phyloP scores from a whole-genome alignment of 2,797 vertebrate species.

The Monodelphis domestica region DNA sequence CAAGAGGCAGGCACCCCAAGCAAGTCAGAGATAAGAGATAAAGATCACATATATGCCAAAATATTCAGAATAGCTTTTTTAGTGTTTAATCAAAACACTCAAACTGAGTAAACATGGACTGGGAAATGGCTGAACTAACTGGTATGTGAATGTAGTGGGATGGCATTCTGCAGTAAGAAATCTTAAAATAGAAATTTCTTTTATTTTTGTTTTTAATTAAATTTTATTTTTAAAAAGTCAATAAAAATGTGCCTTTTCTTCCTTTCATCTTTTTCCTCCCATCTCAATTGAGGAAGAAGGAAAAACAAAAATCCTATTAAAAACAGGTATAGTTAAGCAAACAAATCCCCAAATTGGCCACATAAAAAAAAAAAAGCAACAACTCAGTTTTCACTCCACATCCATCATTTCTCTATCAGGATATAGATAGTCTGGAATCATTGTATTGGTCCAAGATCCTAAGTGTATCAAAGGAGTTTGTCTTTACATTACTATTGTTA shows the following conservation, averaged over 20 bases:
- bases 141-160: background rate
- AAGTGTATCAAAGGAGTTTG: background rate
- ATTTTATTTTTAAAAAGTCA: background rate
- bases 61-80: background rate
- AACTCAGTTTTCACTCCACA: background rate
- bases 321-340: background rate
- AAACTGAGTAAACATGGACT: background rate
- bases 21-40: background rate
- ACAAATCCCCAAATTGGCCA: background rate
- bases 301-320: background rate
- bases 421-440: background rate
- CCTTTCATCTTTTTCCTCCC: background rate
- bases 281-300: background rate
- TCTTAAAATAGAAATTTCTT: background rate
- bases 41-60: background rate
- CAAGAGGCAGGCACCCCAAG: background rate
- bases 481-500: background rate
- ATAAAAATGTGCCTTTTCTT: background rate
- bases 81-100: background rate
- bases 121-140: background rate
- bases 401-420: background rate
- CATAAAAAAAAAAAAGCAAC: background rate
- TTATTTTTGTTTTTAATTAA: background rate
- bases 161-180: background rate
- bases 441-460: background rate